phyloP scores from a whole-genome alignment of 2,888 invertebrate genomes.

The Alsophila aescularia region DNA sequence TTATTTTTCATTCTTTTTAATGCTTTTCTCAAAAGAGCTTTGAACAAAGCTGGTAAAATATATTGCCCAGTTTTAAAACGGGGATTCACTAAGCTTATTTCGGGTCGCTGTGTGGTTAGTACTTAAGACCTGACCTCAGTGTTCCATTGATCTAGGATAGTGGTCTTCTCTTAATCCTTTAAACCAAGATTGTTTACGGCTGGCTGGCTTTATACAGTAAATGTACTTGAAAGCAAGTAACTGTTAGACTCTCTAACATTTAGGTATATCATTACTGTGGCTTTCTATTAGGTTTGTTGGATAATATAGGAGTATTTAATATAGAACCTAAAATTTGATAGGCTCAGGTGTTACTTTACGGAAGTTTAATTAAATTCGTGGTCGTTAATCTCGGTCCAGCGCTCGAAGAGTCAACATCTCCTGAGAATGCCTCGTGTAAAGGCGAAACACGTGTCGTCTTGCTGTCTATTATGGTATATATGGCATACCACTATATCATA shows the following conservation, averaged over 20 bases:
- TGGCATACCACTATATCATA: too few species aligned
- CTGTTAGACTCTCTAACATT: not conserved
- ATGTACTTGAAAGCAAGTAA: constrained; percentile 17
- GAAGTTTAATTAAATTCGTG: too few species aligned
- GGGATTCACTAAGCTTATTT: constrained; percentile 32
- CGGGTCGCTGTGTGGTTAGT: constrained; percentile 31
- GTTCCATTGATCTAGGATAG: constrained; percentile 35
- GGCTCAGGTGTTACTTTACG: too few species aligned
- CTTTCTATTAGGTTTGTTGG: too few species aligned
- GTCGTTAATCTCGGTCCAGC: too few species aligned
- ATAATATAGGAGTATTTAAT: too few species aligned
- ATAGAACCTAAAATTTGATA: too few species aligned
- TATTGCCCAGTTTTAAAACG: constrained; percentile 15
- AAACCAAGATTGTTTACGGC: constrained; percentile 33
- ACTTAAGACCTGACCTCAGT: constrained; percentile 27
- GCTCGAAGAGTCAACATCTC: too few species aligned
- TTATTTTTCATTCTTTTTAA: too few species aligned
- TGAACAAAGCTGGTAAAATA: constrained; percentile 9
- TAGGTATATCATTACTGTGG: not conserved
- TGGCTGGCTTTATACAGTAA: constrained; percentile 15
- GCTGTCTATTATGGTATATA: too few species aligned
- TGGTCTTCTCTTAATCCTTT: constrained; percentile 36
- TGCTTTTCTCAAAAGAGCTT: not conserved
- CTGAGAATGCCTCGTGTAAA: too few species aligned
- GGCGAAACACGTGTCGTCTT: too few species aligned